Base-by-base conservation (phyloP, 2,888 invertebrate genomes). In the Villa cingulata region DNA sequence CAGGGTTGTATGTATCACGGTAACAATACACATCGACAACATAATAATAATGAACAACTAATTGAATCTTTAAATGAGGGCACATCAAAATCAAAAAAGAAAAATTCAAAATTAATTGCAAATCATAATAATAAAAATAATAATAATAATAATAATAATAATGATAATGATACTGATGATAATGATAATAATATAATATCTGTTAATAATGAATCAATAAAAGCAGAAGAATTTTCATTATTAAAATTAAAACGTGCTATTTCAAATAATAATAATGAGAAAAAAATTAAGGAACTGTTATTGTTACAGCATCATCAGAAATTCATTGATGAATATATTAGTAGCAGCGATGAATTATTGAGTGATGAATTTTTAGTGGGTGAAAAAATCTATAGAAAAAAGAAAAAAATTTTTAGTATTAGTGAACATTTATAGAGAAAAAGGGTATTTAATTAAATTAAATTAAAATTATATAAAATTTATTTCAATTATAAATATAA, bases 1-100 rank as follows among this genome's bases (percentile, higher is more conserved):
- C 74, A 75, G 66, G 74, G 74, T 63, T 66, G 68, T 65, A 61
- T 65, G 49, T 66, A 62, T 60, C 68, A 62, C 57, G 12, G 12
- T 32, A 32, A 32, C 12, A 32, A 32, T 32, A 32, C 29, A 32
- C 9, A 32, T 12, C 29, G 12, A 12, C 29, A 12, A 32, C 29
- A 32, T 12, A 32, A 12, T n/a, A n/a, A n/a, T 12, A 32, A 3
- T 32, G 29, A 32, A 32, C 7, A 32, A 32, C 12, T 32, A 32
- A 12, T 32, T 4, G 29, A 32, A 32, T 14, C 7, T 12, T 32
- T 32, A 12, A 32, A 12, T 32, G n/a, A 10, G 23, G 15, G n/a
- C 37, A n/a, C 16, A 65, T 65, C 48, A 39, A 23, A 23, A 23
- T 6, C 23, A 23, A 23, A 23, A 23, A 23, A 23, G 23, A 7